Base-by-base conservation (phyloP, 2,797 vertebrate genomes). In the Telmatherina bonti region DNA sequence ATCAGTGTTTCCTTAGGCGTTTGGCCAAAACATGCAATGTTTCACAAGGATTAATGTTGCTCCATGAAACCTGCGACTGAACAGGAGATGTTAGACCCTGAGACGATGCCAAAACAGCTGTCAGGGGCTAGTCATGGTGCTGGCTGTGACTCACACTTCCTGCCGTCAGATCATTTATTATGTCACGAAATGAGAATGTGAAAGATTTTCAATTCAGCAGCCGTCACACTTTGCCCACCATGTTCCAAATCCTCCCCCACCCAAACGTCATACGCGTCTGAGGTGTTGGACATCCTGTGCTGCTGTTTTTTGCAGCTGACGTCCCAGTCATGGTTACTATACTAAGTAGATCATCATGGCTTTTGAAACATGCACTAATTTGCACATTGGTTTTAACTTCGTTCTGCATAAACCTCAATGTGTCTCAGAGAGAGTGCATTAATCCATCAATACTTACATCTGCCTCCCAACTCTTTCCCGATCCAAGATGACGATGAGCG, bases 21-120 rank as follows among this genome's bases (percentile, higher is more conserved):
- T 49, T 13, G 68, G 83, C 83, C 87, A 87, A 84, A 58, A 82
- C 65, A 82, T 79, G 69, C 79, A 74, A 75, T 84, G 86, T 88
- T 91, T 89, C 74, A 77, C 54, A 12, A 85, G 78, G 85, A 91
- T 90, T 88, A 84, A 83, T 87, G 81, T 78, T 76, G 78, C 78
- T 63, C 72, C 57, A 52, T 64, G 72, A 82, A 91, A 87, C 81
- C 86, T 82, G 74, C 62, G 85, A 81, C 73, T 73, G 81, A 81
- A 82, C 84, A 85, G 35, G 45, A 76, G 75, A 79, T 64, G 29
- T 1, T 41, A 78, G 38, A 58, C 72, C 63, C 68, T 36, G 47
- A 59, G 59, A 61, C 47, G 1, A 8, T 67, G 82, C 83, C 88
- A 84, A 87, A 90, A 83, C 88, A 88, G 87, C 86, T 90, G 89